phyloP scores from a whole-genome alignment of 1,140 invertebrate genomes.

The Monomorium pharaonis region DNA sequence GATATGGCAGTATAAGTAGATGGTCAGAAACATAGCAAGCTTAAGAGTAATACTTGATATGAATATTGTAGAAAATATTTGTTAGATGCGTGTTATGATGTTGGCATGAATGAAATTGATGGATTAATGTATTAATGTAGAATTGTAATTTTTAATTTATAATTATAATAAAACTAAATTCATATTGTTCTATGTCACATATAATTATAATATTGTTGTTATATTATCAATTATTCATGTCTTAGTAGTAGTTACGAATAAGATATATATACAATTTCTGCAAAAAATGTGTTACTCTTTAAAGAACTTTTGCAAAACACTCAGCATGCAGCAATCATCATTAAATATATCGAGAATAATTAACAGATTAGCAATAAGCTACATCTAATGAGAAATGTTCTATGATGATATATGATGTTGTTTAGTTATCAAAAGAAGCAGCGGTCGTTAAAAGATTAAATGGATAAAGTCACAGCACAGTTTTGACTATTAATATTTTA shows the following conservation, averaged over 20 bases:
- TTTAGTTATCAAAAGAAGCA: conserved; percentile 26
- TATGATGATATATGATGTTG: conserved; percentile 4
- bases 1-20: conserved; percentile 5
- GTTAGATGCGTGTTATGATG: background rate
- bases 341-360: conserved; percentile 36
- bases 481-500: conserved; percentile 65
- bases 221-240: background rate
- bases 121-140: too few relatives aligned
- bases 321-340: conserved; percentile 62
- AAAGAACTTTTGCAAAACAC: conserved; percentile 35
- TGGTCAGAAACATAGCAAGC: conserved; percentile 32
- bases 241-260: background rate
- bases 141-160: conserved; percentile 5
- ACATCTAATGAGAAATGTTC: conserved; percentile 26
- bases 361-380: background rate
- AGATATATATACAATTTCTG: background rate
- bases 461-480: conserved; percentile 63
- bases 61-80: background rate
- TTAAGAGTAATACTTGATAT: background rate
- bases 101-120: background rate
- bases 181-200: background rate
- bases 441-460: conserved; percentile 20
- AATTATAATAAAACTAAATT: background rate
- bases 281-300: background rate
- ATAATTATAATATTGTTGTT: too few relatives aligned